Percentiles rank a stretch among this genome's conserved stretches.
Conservation (phyloP, 2,888 invertebrate genomes). For the Teinopalpus imperialis region DNA sequence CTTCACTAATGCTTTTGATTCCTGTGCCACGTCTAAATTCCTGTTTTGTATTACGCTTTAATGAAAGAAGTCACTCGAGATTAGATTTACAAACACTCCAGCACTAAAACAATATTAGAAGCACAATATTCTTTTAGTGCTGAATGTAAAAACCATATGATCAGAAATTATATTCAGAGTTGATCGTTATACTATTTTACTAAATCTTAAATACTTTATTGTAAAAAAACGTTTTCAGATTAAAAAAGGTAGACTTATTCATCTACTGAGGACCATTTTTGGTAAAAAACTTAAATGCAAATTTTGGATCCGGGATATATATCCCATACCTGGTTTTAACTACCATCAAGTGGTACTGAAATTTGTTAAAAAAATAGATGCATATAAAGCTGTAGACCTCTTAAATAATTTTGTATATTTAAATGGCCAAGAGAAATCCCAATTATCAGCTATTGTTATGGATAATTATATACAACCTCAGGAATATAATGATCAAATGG, state of each 20-base stretch:
- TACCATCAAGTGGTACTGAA: background rate
- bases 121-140: too few species aligned
- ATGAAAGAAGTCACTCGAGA: too few species aligned
- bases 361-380: background rate
- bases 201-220: too few species aligned
- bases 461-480: background rate
- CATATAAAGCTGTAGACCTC: constrained; percentile 1
- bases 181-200: too few species aligned
- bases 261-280: constrained; percentile 3
- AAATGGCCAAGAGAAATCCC: background rate
- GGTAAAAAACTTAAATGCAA: constrained; percentile 8
- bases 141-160: too few species aligned
- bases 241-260: constrained; percentile 1
- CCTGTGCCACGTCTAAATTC: too few species aligned
- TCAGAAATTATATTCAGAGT: too few species aligned
- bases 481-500: background rate
- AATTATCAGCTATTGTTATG: constrained; percentile 1
- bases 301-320: constrained; percentile 7
- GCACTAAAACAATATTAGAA: too few species aligned
- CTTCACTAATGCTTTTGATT: too few species aligned
- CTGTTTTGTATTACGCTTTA: too few species aligned
- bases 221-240: constrained; percentile 7
- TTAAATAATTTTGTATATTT: constrained; percentile 14
- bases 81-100: too few species aligned
- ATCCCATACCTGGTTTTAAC: background rate